phyloP scores from a whole-genome alignment of 2,888 invertebrate species.

The Drosophila lacicola region DNA sequence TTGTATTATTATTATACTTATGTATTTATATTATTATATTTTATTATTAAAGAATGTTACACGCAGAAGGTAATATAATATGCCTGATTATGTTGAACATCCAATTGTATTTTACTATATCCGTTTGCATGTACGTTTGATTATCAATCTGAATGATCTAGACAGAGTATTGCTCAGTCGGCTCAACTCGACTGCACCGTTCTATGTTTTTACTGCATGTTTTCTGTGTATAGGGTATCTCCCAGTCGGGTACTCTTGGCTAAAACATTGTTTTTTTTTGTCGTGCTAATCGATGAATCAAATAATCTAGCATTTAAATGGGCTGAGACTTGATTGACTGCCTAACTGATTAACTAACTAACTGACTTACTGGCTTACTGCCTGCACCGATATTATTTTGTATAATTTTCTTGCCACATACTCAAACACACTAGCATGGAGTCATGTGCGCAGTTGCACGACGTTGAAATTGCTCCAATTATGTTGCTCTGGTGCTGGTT shows the following conservation, averaged over 20 bases:
- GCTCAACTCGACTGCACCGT: no score
- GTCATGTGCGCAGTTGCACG: constrained; percentile 76
- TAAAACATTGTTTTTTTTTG: background rate
- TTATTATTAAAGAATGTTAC: no score
- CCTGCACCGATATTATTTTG: constrained; percentile 70
- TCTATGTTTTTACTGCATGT: no score
- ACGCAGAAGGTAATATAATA: no score
- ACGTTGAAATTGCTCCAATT: constrained; percentile 83
- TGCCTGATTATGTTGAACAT: no score
- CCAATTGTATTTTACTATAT: no score
- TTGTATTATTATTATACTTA: background rate
- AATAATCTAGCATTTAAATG: constrained; percentile 68
- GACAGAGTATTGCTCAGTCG: no score
- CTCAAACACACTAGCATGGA: constrained; percentile 20
- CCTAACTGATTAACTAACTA: constrained; percentile 60
- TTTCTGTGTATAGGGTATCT: background rate
- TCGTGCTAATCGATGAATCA: constrained; percentile 72
- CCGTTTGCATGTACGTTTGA: no score
- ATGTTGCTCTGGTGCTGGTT: constrained; percentile 53
- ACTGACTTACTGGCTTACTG: constrained; percentile 55
- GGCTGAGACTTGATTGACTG: constrained; percentile 48
- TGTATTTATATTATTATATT: no score
- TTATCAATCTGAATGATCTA: no score
- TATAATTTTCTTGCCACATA: constrained; percentile 75
- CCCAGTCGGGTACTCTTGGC: background rate